Conservation (phyloP, 2,797 vertebrate species). For the Clarias laeviceps region DNA sequence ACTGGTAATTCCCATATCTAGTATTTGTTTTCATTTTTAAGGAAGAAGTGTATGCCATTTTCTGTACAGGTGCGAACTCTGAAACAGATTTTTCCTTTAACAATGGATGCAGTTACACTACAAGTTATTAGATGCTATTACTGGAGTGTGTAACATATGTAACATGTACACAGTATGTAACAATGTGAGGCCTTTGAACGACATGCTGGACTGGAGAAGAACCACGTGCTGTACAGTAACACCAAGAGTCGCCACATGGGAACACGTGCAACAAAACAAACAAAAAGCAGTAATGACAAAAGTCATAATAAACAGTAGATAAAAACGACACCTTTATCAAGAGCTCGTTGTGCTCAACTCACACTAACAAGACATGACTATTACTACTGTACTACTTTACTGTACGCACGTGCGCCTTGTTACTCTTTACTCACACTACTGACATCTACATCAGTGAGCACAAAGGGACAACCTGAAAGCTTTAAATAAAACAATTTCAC, state of each 20-base stretch:
- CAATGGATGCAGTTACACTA: not conserved
- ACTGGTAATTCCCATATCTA: too few relatives aligned
- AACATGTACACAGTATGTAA: not conserved
- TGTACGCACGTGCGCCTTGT: not conserved
- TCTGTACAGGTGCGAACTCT: not conserved
- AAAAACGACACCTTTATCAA: too few relatives aligned
- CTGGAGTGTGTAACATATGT: too few relatives aligned
- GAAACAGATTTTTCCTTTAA: not conserved
- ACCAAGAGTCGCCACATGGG: slow-evolving; percentile 23
- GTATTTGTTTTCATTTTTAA: too few relatives aligned
- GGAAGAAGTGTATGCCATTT: not conserved
- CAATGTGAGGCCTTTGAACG: not conserved
- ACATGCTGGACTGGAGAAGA: not conserved
- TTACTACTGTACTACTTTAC: too few relatives aligned
- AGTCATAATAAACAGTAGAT: not conserved
- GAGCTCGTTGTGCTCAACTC: not conserved
- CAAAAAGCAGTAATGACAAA: not conserved
- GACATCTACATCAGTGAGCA: not conserved
- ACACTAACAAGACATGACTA: not conserved
- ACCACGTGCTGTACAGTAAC: slow-evolving; percentile 50
- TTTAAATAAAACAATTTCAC: not conserved
- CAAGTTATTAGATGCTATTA: not conserved
- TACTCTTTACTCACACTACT: not conserved
- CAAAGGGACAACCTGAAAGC: not conserved
- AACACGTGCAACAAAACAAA: not conserved